These are phyloP conservation scores for Aricia agestis DNA, from an alignment of 1,140 invertebrate species.

Conservation along the genomic window DNA sequence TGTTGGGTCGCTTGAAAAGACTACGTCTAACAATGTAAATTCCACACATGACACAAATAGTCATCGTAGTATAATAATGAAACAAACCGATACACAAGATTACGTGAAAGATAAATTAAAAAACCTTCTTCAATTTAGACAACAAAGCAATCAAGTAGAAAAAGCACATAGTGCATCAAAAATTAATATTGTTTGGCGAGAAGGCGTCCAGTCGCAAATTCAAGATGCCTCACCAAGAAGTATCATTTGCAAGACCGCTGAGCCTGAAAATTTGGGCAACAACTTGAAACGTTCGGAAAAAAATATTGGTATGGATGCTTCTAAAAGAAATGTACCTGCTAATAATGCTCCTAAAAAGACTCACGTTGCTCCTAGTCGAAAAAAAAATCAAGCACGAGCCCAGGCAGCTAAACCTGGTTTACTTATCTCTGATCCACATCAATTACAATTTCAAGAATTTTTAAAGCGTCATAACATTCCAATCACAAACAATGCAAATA, in stretches of 20 bases:
- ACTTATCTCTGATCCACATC: conserved; percentile 25
- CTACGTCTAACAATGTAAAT: conserved; percentile 13
- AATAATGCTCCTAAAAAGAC: too few species aligned
- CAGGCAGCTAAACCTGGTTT: background rate
- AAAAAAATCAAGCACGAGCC: conserved; percentile 17
- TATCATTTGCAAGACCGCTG: background rate
- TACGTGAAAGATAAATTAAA: conserved; percentile 47
- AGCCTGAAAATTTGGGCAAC: background rate
- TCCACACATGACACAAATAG: background rate
- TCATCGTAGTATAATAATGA: background rate
- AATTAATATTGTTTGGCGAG: background rate
- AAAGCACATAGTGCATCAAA: background rate
- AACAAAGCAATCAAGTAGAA: conserved; percentile 30
- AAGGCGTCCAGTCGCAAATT: background rate
- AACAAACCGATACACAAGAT: conserved; percentile 19
- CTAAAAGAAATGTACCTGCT: background rate
- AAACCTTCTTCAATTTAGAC: conserved; percentile 48
- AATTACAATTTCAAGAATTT: conserved; percentile 37
- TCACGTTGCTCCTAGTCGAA: conserved; percentile 23
- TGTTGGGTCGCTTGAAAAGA: conserved; percentile 42
- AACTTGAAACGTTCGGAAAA: background rate
- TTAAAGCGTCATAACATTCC: conserved; percentile 15
- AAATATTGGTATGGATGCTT: background rate
- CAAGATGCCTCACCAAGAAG: background rate
- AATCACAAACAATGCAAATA: background rate